phyloP scores from a whole-genome alignment of 2,888 invertebrate genomes.

The Thymelicus lineola region DNA sequence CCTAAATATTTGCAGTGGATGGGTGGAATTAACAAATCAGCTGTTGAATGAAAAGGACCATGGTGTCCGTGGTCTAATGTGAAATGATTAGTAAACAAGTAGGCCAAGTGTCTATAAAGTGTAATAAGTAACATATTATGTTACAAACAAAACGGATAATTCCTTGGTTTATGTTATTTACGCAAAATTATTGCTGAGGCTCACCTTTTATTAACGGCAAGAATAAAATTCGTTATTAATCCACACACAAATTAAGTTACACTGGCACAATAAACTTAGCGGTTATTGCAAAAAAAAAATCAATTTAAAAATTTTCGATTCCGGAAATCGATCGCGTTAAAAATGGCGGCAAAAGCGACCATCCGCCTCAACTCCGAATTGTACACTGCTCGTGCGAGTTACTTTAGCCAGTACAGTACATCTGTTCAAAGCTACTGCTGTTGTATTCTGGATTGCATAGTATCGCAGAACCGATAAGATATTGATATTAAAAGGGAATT shows the following conservation, averaged over 20 bases:
- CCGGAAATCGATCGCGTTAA: conserved; percentile 5
- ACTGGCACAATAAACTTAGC: conserved; percentile 18
- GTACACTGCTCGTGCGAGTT: conserved; percentile 14
- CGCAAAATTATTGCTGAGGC: not conserved
- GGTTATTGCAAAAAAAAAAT: not conserved
- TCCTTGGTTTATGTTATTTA: not conserved
- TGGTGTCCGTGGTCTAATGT: too few relatives aligned
- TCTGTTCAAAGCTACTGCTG: conserved; percentile 14
- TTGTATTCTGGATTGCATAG: conserved; percentile 25
- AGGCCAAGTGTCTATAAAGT: too few relatives aligned
- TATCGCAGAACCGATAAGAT: conserved; percentile 29
- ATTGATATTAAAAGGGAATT: conserved; percentile 25
- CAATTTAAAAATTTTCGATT: conserved; percentile 8
- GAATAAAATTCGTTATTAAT: too few relatives aligned
- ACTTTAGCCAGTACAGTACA: not conserved
- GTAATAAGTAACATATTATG: too few relatives aligned
- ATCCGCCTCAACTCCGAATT: conserved; percentile 11
- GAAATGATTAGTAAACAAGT: too few relatives aligned
- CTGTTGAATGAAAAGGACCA: too few relatives aligned
- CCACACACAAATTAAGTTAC: not conserved
- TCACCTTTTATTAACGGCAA: not conserved
- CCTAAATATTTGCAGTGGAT: too few relatives aligned
- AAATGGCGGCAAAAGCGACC: conserved; percentile 28
- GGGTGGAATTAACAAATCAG: too few relatives aligned
- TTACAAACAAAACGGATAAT: not conserved